These are phyloP conservation scores for Chrysochloris asiatica DNA, from an alignment of 2,113 vertebrate species.

Conservation along the genomic window DNA sequence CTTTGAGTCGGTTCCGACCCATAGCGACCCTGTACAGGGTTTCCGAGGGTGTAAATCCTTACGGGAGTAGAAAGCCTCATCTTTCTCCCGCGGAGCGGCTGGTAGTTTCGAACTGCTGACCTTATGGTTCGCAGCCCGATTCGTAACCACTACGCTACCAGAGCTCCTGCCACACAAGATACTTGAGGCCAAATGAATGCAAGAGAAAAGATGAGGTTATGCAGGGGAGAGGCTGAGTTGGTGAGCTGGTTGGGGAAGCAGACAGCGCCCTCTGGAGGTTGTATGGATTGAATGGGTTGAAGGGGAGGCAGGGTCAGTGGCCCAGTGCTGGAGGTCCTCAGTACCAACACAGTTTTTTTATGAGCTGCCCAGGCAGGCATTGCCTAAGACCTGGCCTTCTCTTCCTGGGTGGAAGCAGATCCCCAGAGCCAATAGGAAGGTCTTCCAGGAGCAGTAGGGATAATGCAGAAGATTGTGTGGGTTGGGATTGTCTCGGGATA, in stretches of 20 bases:
- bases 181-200: conserved; percentile 35
- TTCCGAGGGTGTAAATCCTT: not conserved
- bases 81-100: not conserved
- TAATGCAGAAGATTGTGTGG: too few species aligned
- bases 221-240: not conserved
- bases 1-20: too few species aligned
- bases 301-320: not conserved
- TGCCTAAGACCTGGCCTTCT: not conserved
- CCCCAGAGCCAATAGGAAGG: not conserved
- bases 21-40: not conserved
- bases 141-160: not conserved
- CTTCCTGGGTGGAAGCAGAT: not conserved
- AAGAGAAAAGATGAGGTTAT: not conserved
- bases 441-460: not conserved
- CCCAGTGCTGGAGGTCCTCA: not conserved
- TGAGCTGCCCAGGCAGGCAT: not conserved
- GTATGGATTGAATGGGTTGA: rapidly evolving
- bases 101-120: not conserved
- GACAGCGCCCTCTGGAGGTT: not conserved
- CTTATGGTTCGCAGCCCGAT: not conserved
- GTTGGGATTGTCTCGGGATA: too few species aligned
- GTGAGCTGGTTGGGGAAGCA: not conserved
- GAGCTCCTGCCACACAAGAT: not conserved
- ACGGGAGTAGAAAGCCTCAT: too few species aligned
- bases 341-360: not conserved